Conservation (phyloP, 1,140 invertebrate species). For the Megalopta genalis region DNA sequence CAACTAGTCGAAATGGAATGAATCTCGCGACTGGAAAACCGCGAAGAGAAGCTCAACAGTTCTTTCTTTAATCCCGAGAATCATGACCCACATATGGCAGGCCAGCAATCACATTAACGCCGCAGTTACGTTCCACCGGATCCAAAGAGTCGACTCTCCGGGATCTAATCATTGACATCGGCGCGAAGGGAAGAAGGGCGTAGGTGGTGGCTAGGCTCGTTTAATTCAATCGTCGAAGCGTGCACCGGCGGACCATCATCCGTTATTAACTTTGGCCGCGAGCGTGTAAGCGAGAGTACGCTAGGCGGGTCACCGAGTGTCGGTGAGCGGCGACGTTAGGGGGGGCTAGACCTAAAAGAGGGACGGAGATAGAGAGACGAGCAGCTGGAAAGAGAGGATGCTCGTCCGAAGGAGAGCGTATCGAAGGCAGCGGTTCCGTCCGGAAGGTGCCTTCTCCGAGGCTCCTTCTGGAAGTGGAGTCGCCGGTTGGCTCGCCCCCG, state of each 20-base stretch:
- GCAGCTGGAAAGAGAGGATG: not conserved
- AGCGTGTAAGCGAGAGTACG: conserved; percentile 39
- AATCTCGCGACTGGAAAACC: too few relatives aligned
- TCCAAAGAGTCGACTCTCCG: too few relatives aligned
- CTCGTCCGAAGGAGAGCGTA: conserved; percentile 41
- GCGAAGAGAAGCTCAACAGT: too few relatives aligned
- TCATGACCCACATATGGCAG: too few relatives aligned
- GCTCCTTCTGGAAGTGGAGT: conserved; percentile 50
- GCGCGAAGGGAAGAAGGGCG: not conserved
- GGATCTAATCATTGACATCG: conserved; percentile 44
- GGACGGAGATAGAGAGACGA: not conserved
- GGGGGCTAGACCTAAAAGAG: not conserved
- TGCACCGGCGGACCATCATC: conserved; percentile 47
- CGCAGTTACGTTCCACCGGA: too few relatives aligned
- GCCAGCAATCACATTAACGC: too few relatives aligned
- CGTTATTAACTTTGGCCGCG: conserved; percentile 62
- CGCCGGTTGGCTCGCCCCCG: conserved; percentile 62
- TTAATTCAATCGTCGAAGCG: conserved; percentile 62
- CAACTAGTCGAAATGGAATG: too few relatives aligned
- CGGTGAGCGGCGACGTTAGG: too few relatives aligned
- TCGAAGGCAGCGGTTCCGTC: conserved; percentile 53
- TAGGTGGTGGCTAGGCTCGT: conserved; percentile 24
- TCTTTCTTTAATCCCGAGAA: too few relatives aligned
- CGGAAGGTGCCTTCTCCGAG: conserved; percentile 55
- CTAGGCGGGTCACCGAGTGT: not conserved